A percentile compares a stretch with the other conserved stretches of the same genome.
Evolutionary conservation across 1,140 invertebrate genomes (phyloP).

Genomic region (Hormaphis cornu): DNA sequence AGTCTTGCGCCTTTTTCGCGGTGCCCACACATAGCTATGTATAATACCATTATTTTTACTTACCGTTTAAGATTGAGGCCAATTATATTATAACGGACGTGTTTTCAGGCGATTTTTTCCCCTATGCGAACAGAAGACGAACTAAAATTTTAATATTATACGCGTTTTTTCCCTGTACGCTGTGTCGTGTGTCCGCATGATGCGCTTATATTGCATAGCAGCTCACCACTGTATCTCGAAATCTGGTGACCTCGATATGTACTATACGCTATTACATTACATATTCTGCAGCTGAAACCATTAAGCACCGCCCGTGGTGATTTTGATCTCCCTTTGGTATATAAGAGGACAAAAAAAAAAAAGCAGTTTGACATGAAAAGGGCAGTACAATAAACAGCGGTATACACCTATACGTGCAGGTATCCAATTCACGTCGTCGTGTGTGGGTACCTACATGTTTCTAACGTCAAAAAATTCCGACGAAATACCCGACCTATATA

Average conservation of each 20-base stretch:
- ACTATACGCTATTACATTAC: constrained; percentile 26
- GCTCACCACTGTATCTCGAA: neutral
- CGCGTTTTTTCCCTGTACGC: neutral
- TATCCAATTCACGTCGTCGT: neutral
- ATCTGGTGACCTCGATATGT: constrained; percentile 26
- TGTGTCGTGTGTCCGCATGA: neutral
- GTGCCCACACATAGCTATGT: too few relatives aligned
- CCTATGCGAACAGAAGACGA: too few relatives aligned
- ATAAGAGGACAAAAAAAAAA: neutral
- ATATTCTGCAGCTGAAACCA: constrained; percentile 5
- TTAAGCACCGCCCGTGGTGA: constrained; percentile 21
- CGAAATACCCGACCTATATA: too few relatives aligned
- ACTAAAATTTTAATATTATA: too few relatives aligned
- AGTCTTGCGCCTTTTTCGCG: too few relatives aligned
- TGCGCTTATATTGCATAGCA: neutral
- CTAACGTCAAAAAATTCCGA: constrained; percentile 4
- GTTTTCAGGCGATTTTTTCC: too few relatives aligned
- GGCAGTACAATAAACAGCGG: neutral
- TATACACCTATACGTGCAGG: too few relatives aligned
- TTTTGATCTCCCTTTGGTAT: constrained; percentile 18
- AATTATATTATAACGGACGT: too few relatives aligned
- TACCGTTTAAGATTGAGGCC: too few relatives aligned
- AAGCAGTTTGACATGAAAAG: constrained; percentile 24
- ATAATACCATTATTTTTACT: too few relatives aligned
- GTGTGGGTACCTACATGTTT: too few relatives aligned